These are phyloP conservation scores for Morus bassanus DNA, from an alignment of 2,797 vertebrate species.

Conservation along the genomic window DNA sequence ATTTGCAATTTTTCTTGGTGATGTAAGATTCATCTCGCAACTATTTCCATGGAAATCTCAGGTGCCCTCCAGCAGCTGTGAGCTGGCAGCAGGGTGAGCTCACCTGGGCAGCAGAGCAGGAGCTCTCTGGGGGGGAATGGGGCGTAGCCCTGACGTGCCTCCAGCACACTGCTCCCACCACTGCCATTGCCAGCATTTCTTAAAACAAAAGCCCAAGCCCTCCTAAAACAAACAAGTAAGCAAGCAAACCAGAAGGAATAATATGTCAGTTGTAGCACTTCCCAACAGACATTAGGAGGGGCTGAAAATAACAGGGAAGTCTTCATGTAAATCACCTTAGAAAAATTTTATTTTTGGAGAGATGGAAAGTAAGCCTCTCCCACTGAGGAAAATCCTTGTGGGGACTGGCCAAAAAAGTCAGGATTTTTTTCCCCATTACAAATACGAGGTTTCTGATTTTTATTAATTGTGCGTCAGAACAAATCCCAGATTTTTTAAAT, in stretches of 20 bases:
- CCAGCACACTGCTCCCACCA: background rate
- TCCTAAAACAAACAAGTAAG: background rate
- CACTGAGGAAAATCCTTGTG: background rate
- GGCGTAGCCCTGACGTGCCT: background rate
- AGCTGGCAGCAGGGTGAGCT: background rate
- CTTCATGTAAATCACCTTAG: background rate
- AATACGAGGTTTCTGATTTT: background rate
- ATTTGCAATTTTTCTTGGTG: background rate
- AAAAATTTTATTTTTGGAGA: background rate
- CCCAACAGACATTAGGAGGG: background rate
- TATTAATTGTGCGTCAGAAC: background rate
- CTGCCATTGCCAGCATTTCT: background rate
- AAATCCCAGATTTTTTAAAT: background rate
- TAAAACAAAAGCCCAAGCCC: background rate
- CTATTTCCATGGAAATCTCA: background rate
- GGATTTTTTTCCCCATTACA: background rate
- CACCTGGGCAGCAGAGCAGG: background rate
- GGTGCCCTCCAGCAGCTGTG: background rate
- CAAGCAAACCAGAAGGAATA: background rate
- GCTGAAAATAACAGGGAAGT: background rate
- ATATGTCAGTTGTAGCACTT: background rate
- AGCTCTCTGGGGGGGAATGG: background rate
- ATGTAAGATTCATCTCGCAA: background rate
- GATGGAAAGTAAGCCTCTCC: background rate
- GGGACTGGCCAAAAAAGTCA: background rate